These are phyloP conservation scores for Hyles lineata DNA, from an alignment of 2,888 invertebrate genomes.

Conservation along the genomic window DNA sequence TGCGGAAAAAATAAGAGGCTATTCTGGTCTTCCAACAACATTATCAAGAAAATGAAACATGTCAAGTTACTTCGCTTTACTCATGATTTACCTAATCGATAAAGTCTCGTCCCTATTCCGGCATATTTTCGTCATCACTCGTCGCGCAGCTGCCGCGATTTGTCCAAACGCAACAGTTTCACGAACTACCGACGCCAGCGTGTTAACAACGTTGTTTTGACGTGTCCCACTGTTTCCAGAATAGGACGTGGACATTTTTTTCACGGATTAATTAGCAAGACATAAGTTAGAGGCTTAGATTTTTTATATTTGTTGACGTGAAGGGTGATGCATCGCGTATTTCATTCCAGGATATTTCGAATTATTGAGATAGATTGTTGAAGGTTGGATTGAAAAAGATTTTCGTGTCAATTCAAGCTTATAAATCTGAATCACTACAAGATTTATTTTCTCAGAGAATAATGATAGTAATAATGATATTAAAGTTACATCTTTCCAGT, in stretches of 20 bases:
- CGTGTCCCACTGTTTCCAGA: constrained; percentile 68
- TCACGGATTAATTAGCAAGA: constrained; percentile 24
- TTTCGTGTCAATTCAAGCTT: too few relatives aligned
- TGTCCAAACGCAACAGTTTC: constrained; percentile 60
- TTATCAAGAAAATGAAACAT: too few relatives aligned
- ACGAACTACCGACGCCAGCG: constrained; percentile 58
- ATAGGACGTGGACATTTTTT: constrained; percentile 46
- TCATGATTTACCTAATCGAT: not conserved
- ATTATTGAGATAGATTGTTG: too few relatives aligned
- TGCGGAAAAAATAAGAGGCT: too few relatives aligned
- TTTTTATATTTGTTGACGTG: constrained; percentile 5
- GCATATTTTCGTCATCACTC: constrained; percentile 70
- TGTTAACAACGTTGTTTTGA: constrained; percentile 84
- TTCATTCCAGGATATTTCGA: not conserved
- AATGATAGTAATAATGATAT: too few relatives aligned
- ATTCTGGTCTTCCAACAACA: too few relatives aligned
- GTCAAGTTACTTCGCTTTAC: not conserved
- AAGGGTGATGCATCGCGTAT: not conserved
- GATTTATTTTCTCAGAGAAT: too few relatives aligned
- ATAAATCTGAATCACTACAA: too few relatives aligned
- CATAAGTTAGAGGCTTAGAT: constrained; percentile 16
- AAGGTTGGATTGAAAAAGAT: too few relatives aligned
- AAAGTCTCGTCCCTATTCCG: constrained; percentile 48
- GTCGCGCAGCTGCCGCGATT: constrained; percentile 76
- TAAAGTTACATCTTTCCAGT: too few relatives aligned